Base-by-base conservation (phyloP, 2,888 invertebrate species). In the Euzetes globulus region DNA sequence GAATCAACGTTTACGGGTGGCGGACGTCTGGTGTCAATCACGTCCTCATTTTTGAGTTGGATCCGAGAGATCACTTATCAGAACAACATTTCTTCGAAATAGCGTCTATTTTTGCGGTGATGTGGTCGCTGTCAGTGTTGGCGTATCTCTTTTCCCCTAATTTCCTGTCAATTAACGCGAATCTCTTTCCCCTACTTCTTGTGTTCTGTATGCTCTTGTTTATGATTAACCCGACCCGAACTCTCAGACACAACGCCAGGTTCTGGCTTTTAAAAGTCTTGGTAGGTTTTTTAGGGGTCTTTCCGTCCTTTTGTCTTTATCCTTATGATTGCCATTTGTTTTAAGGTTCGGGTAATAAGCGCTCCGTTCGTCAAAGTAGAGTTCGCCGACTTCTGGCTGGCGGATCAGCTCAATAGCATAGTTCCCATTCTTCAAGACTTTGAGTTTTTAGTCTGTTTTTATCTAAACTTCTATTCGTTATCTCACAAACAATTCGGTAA, bases 321-420 rank as follows among this genome's bases (percentile, higher is more conserved):
- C n/a, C n/a, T n/a, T n/a, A n/a, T n/a, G n/a, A n/a, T n/a, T n/a
- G n/a, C n/a, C 68, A n/a, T 60, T 74, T 65, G 58, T 71, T 37
- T 77, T 3, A 82, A 92, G 92, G 90, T 89, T 77, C 88, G 91
- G 74, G 90, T 95, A 78, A 81, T 94, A 68, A 88, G 91, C 47
- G 94, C 97, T 0, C 97, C 97, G 25, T 94, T 96, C 82, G 90
- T 91, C 81, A 92, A 91, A 79, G 97, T 98, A 11, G 88, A 91
- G 60, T 98, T 97, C 82, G 95, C 97, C 29, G 97, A 98, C 85
- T 98, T 98, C 87, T 98, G 97, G 97, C 88, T 98, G 82, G 97
- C 95, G 6, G 97, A 98, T 86, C 98, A 98, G 83, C 86, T 97
- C 81, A 98, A 96, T 84, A 96, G 96, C 73, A 86, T 99, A 78